Base-by-base conservation (phyloP, 1,140 invertebrate genomes). In the Homalodisca vitripennis region DNA sequence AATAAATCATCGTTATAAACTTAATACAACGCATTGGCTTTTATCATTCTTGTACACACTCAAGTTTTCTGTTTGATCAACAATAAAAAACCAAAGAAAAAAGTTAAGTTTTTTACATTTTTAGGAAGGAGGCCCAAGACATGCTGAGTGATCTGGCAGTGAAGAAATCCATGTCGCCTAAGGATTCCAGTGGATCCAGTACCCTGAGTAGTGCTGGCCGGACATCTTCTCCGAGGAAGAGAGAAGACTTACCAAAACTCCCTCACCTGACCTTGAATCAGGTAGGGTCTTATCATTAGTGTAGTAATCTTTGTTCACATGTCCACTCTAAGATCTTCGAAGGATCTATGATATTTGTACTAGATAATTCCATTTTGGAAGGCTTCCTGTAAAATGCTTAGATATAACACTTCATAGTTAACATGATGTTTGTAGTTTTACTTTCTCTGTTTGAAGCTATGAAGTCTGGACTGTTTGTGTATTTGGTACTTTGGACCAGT, bases 141-240 rank as follows among this genome's bases (percentile, higher is more conserved):
- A 91, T 92, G 89, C 79, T 93, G 12, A 90, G 87, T 78, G 91
- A 92, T 78, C 81, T 93, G 71, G 90, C 91, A 3, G 86, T 88
- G 12, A 83, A 89, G 34, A 88, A 91, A 73, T 74, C 69, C 63
- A 82, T 89, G 66, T 87, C 87, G 0, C 85, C 88, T 2, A 83
- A 84, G 72, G 80, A 83, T 62, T 83, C 84, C 24, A 82, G 80
- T 6, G 80, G 75, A 70, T 70, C 53, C 32, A 73, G 31, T 55
- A 67, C 47, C 32, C n/a, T 74, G 55, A 74, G 66, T 26, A 68
- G 75, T 41, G 72, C 74, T 10, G 73, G 66, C 14, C 68, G 76
- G 27, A 73, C 75, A 13, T 77, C 77, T 24, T 75, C 78, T 10
- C 76, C 75, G 24, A 70, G 76, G 55, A 78, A 76, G 62, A 57